Evolutionary conservation across 2,113 vertebrate species (phyloP).

Genomic region (Brachypodius melanocephalos): DNA sequence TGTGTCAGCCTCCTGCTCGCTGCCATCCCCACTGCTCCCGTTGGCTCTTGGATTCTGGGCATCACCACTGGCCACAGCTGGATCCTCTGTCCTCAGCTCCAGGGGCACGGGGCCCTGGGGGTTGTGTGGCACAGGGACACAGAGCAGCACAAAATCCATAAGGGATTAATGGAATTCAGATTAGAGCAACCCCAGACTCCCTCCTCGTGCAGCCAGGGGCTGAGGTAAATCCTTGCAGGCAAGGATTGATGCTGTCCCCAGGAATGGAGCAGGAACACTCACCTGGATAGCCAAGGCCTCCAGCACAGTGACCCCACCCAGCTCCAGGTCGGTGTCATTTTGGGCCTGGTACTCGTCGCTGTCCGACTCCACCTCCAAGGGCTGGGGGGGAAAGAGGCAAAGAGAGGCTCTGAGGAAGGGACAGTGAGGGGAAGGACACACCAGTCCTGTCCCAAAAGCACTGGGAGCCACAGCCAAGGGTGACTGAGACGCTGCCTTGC

Average conservation of each 20-base stretch:
- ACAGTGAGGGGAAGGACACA: background rate
- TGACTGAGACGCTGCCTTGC: background rate
- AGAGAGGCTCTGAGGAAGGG: background rate
- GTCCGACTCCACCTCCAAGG: conserved; percentile 56
- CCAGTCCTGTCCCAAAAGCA: background rate
- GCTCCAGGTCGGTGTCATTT: conserved; percentile 79
- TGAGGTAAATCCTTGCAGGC: background rate
- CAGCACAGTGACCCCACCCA: background rate
- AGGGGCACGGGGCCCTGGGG: fast-evolving
- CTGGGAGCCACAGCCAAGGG: background rate
- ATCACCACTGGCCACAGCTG: background rate
- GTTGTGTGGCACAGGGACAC: background rate
- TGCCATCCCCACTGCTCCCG: background rate
- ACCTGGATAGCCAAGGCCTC: background rate
- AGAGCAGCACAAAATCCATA: background rate
- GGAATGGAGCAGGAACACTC: fast-evolving
- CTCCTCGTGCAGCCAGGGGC: background rate
- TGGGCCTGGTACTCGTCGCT: conserved; percentile 79
- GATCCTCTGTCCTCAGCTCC: background rate
- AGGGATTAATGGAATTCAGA: background rate
- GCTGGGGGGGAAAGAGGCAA: conserved; percentile 47
- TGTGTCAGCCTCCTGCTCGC: background rate
- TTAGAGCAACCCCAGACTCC: background rate
- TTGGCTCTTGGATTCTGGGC: background rate
- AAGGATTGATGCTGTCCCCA: background rate